A percentile compares a stretch with the other conserved stretches of the same genome.
Evolutionary conservation across 2,113 vertebrate species (phyloP).

Genomic region (Pseudois nayaur): DNA sequence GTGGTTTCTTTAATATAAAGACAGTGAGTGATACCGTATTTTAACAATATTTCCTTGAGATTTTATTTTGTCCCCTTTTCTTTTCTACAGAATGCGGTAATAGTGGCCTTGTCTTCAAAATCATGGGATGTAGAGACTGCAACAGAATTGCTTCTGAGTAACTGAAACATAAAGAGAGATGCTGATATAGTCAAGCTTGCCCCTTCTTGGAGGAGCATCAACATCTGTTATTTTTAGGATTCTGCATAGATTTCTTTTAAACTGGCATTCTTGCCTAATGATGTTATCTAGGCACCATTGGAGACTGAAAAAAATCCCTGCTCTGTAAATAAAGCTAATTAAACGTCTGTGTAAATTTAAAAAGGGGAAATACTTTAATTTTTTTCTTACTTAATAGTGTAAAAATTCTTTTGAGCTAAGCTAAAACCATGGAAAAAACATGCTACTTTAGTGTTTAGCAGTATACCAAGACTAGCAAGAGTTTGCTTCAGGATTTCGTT

Average conservation of each 20-base stretch:
- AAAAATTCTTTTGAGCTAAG: slow-evolving; percentile 89
- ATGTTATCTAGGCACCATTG: slow-evolving; percentile 86
- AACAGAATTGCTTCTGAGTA: slow-evolving; percentile 98
- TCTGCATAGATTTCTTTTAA: slow-evolving; percentile 91
- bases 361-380: slow-evolving; percentile 91
- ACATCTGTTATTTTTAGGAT: slow-evolving; percentile 90
- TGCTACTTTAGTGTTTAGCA: slow-evolving; percentile 85
- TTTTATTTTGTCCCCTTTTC: slow-evolving; percentile 48
- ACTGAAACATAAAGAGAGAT: slow-evolving; percentile 86
- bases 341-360: slow-evolving; percentile 97
- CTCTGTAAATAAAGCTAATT: slow-evolving; percentile 98
- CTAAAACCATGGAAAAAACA: slow-evolving; percentile 83
- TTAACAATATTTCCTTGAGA: not conserved
- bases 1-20: not conserved
- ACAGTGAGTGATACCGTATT: not conserved
- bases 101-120: slow-evolving; percentile 99
- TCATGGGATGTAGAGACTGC: slow-evolving; percentile 99
- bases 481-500: slow-evolving; percentile 84
- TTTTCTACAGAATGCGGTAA: slow-evolving; percentile 95
- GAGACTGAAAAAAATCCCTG: slow-evolving; percentile 85
- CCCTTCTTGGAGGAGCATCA: slow-evolving; percentile 85
- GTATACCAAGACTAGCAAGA: slow-evolving; percentile 83
- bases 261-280: slow-evolving; percentile 86
- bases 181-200: slow-evolving; percentile 82
- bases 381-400: slow-evolving; percentile 92